phyloP scores from a whole-genome alignment of 2,888 invertebrate species.

The Luperina testacea region DNA sequence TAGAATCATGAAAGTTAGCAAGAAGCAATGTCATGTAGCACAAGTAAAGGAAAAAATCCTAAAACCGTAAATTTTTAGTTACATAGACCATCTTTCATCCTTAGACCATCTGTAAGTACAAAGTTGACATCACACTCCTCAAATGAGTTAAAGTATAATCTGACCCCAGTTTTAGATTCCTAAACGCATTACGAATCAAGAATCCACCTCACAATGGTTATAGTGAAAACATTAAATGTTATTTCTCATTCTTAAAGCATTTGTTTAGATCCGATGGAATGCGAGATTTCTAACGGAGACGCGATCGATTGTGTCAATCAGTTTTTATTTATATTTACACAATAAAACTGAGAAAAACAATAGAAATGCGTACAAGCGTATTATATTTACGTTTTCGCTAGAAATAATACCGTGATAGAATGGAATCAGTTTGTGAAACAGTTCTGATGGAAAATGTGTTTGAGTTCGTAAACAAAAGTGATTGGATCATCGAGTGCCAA shows the following conservation, averaged over 20 bases:
- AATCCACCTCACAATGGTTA: slow-evolving; percentile 69
- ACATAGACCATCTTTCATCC: too few species aligned
- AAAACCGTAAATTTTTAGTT: too few species aligned
- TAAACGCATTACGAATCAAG: slow-evolving; percentile 65
- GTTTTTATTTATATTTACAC: slow-evolving; percentile 80
- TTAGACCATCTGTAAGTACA: neutral
- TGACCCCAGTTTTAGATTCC: slow-evolving; percentile 66
- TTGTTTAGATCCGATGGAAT: slow-evolving; percentile 78
- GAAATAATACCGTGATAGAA: slow-evolving; percentile 71
- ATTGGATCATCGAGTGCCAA: slow-evolving; percentile 54
- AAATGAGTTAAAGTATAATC: slow-evolving; percentile 43
- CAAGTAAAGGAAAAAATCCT: too few species aligned
- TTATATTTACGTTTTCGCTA: slow-evolving; percentile 60
- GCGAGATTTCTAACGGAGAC: slow-evolving; percentile 73
- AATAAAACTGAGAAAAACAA: slow-evolving; percentile 76
- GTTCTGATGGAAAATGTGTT: slow-evolving; percentile 44
- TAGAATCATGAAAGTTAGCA: too few species aligned
- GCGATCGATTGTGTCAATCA: slow-evolving; percentile 67
- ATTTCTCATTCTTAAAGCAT: slow-evolving; percentile 68
- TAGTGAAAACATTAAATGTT: slow-evolving; percentile 72
- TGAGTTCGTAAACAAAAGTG: slow-evolving; percentile 52
- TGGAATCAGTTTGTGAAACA: slow-evolving; percentile 59
- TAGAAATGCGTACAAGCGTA: slow-evolving; percentile 63
- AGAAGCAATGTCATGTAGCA: too few species aligned
- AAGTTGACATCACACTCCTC: neutral